These are phyloP conservation scores for Coendou prehensilis DNA, from an alignment of 2,797 vertebrate genomes.

Conservation along the genomic window DNA sequence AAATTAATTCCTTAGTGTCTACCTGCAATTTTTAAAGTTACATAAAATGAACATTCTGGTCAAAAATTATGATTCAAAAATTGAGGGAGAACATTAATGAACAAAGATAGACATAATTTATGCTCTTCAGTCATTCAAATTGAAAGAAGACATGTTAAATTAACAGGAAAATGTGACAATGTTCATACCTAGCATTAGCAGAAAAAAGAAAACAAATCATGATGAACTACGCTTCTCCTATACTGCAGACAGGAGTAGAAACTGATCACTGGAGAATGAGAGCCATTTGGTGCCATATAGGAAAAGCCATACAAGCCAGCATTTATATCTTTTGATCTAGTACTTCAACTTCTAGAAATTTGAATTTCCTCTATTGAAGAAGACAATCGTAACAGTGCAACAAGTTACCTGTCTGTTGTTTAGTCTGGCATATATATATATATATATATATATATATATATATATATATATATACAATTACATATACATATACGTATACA, in stretches of 20 bases:
- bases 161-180: neutral
- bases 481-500: neutral
- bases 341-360: slow-evolving; percentile 31
- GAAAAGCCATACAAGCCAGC: neutral
- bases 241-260: neutral
- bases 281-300: neutral
- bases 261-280: neutral
- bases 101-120: neutral
- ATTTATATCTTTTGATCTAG: neutral
- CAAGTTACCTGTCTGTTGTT: neutral
- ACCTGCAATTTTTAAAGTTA: slow-evolving; percentile 45
- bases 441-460: neutral
- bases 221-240: neutral
- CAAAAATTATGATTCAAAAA: slow-evolving; percentile 56
- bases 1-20: slow-evolving; percentile 57
- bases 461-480: neutral
- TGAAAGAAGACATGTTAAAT: neutral
- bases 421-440: neutral
- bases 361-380: slow-evolving; percentile 42
- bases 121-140: slow-evolving; percentile 1
- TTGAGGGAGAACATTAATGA: slow-evolving; percentile 38
- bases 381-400: neutral
- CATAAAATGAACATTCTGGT: slow-evolving; percentile 7
- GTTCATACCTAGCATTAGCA: neutral
- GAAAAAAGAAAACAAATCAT: neutral